Base-by-base conservation (phyloP, 2,797 vertebrate species). In the Bovichtus diacanthus region DNA sequence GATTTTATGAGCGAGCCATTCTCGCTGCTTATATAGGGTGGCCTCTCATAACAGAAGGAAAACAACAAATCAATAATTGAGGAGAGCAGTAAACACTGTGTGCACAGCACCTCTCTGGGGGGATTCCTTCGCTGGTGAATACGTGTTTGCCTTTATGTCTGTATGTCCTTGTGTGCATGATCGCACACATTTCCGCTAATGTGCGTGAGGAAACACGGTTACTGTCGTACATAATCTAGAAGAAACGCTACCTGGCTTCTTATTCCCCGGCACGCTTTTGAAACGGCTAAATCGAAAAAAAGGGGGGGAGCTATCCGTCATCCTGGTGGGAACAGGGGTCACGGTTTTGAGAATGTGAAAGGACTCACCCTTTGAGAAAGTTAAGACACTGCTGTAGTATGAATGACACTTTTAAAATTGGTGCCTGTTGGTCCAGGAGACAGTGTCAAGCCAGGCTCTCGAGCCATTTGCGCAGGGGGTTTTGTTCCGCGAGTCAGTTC, bases 51-150 rank as follows among this genome's bases (percentile, higher is more conserved):
- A 87, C 90, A 70, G 86, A 85, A 93, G 80, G 76, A 94, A 93
- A 94, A 93, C 90, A 94, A 93, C 84, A 69, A 80, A 94, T 95
- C 93, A 94, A 94, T 95, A 92, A 95, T 94, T 90, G 91, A 95
- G 58, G 79, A 70, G 84, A 72, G 82, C 70, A 85, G 91, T 93
- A 92, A 91, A 93, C 86, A 90, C 82, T 80, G 76, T 86, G 85
- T 88, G 86, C 84, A 89, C 82, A 75, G 81, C 41, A 70, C 13
- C 53, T 85, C 84, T 87, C 88, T 12, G n/a, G 81, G 82, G 90
- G 71, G 44, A 79, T 78, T 74, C 76, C 70, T 81, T 76, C 81
- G 63, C 78, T 81, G 53, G 67, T 49, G 73, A 81, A 70, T 81
- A 53, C 66, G 65, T 72, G 63, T 74, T 75, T 78, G 39, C 47